Evolutionary conservation across 2,113 vertebrate species (phyloP), one percentile per base, ranked within the genome.

Genomic region (Scomber scombrus): DNA sequence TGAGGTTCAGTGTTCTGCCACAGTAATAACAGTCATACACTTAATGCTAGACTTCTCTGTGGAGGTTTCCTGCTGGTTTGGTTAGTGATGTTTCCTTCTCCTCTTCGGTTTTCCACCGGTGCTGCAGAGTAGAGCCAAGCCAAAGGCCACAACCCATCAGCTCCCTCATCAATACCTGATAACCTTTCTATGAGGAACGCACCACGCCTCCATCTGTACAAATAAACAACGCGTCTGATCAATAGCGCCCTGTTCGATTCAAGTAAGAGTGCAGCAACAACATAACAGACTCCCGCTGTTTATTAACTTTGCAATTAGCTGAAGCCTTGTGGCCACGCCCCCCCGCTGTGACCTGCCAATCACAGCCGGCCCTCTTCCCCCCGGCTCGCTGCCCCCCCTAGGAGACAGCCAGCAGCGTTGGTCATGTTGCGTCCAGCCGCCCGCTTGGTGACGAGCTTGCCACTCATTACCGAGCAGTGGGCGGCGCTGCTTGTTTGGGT

Each of bases 221-320:
- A 66, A 89, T 66, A 83, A 90, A 90, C 83, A 83, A 78, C 81
- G 52, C 6, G 26, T 15, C 29, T 11, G 29, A 81, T 91, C 88
- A 51, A 92, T 90, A 55, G 19, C 75, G 0, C 34, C 74, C 29
- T 29, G 78, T 71, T 90, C 81, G 13, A 91, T 87, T 14, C 11
- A 50, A 64, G 60, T n/a, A 63, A 79, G 84, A 90, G 87, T 82
- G 82, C 84, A 83, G 11, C 78, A 45, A 23, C 64, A 72, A 72
- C 76, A 80, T 76, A 29, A 77, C 67, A n/a, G 45, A 58, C 88
- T 72, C 85, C 72, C 10, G 78, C 86, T 84, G 86, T 14, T 81
- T 68, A 76, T 18, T 78, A 78, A 88, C 88, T 89, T 85, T 82
- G 81, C 85, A 93, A 93, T 94, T 90, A 93, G 82, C 63, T 4